phyloP scores from a whole-genome alignment of 53 echinoderm and acorn worm genomes.

The Luidia sarsii region DNA sequence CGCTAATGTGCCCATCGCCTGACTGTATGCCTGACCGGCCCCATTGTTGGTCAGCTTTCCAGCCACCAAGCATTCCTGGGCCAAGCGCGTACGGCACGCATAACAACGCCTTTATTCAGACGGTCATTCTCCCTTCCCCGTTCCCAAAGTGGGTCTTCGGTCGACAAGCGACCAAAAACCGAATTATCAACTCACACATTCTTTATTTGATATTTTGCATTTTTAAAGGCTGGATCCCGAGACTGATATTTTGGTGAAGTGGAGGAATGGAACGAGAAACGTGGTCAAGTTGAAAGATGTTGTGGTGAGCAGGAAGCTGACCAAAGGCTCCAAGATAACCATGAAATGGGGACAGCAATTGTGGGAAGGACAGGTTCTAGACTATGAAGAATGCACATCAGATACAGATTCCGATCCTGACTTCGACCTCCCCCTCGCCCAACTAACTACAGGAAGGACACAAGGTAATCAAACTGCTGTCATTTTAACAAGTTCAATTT shows the following conservation, averaged over 20 bases:
- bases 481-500: too few relatives aligned
- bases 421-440: background rate
- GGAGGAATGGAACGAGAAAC: background rate
- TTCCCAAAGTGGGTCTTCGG: too few relatives aligned
- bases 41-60: too few relatives aligned
- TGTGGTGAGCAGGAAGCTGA: background rate
- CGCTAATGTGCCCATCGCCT: too few relatives aligned
- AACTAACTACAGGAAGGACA: background rate
- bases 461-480: background rate
- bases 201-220: too few relatives aligned
- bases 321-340: background rate
- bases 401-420: background rate
- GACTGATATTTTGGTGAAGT: constrained; percentile 3
- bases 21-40: too few relatives aligned
- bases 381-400: background rate
- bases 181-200: too few relatives aligned
- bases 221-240: background rate
- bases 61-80: too few relatives aligned
- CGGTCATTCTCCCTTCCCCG: too few relatives aligned
- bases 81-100: too few relatives aligned
- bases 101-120: too few relatives aligned
- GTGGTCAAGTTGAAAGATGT: background rate
- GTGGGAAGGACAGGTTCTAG: background rate
- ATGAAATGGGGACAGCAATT: background rate
- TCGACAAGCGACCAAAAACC: too few relatives aligned